Conservation (phyloP, 2,888 invertebrate genomes). For the Ferrisia virgata region DNA sequence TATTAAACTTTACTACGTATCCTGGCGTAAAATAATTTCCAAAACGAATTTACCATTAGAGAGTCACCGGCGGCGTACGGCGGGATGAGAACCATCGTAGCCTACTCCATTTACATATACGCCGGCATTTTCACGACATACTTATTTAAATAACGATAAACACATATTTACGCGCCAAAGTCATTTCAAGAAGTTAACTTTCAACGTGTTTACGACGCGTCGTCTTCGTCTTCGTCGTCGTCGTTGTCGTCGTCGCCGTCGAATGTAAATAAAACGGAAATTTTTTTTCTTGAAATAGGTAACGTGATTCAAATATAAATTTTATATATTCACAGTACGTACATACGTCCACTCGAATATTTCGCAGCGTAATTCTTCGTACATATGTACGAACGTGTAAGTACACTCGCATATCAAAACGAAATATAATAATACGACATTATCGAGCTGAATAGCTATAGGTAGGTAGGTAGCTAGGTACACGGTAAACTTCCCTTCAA, state of each 20-base stretch:
- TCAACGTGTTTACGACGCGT: background rate
- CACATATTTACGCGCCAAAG: background rate
- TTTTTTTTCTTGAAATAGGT: background rate
- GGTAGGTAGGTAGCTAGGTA: no score
- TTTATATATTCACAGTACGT: no score
- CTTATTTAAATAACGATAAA: constrained; percentile 14
- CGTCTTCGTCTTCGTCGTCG: no score
- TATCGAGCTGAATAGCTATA: background rate
- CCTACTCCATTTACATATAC: background rate
- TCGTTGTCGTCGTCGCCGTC: no score
- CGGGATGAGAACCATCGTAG: no score
- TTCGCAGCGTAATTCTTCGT: background rate
- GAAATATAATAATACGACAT: background rate
- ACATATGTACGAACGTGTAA: background rate
- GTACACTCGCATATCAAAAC: no score
- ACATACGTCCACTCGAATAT: background rate
- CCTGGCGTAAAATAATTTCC: background rate
- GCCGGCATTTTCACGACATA: background rate
- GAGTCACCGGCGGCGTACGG: background rate
- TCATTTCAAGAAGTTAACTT: background rate
- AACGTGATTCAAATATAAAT: constrained; percentile 5
- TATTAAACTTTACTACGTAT: background rate
- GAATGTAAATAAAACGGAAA: background rate
- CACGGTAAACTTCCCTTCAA: no score
- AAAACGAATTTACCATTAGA: background rate